Base-by-base conservation (phyloP, 1,140 invertebrate genomes). In the Helicoverpa zea region DNA sequence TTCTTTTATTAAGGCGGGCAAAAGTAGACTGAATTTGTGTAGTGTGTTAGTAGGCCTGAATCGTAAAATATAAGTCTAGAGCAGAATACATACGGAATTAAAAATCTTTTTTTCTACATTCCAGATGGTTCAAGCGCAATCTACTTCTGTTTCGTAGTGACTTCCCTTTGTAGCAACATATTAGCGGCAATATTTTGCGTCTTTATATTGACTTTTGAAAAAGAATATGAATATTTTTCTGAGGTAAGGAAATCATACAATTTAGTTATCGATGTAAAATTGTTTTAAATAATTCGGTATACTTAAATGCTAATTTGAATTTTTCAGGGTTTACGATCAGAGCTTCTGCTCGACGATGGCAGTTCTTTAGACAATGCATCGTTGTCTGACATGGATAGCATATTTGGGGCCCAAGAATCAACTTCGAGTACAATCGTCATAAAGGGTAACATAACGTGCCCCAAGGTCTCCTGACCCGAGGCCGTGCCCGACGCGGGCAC, bases 141-240 rank as follows among this genome's bases (percentile, higher is more conserved):
- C 23, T 89, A 90, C 81, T 82, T 92, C 54, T 94, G 93, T 87
- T 82, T 90, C 51, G 80, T 92, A 49, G 84, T 91, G 54, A 89
- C 87, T 18, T 89, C 90, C 18, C 82, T 92, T 14, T 93, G 93
- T 86, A 92, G 90, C 84, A 92, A 94, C 74, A 84, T 87, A 68
- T 81, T 92, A 79, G 88, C 91, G 74, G 89, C 89, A 61, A 90
- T 93, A 83, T 94, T 94, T 86, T 92, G 90, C 82, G 84, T 92
- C 77, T 93, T 91, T 86, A 89, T 94, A 87, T 77, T 94, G 35
- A 87, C 91, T 51, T 94, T 92, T 88, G 91, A 94, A 79, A 94
- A 90, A 79, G 93, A 94, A 66, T 92, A 93, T 78, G 81, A 87
- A 82, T 94, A 92, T 90, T 94, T 94, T 90, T 87, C 92, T 35